Evolutionary conservation across 2,113 vertebrate genomes (phyloP).

Genomic region (Platichthys stellatus): DNA sequence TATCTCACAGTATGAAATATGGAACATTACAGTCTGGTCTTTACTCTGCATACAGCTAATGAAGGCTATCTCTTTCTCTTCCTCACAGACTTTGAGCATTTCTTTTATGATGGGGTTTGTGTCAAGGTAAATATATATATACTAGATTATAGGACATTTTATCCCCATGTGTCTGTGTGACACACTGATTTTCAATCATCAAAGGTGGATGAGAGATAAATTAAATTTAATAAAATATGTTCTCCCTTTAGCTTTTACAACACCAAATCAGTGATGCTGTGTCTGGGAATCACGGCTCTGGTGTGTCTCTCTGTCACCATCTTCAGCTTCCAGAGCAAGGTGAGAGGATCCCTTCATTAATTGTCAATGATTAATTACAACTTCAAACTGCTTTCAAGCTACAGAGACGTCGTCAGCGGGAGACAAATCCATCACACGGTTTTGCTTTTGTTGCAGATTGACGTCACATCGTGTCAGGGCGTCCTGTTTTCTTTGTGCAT

Average conservation of each 20-base stretch:
- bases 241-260: conserved; percentile 89
- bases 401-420: neutral
- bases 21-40: neutral
- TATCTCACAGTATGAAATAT: conserved; percentile 51
- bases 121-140: conserved; percentile 74
- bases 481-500: conserved; percentile 89
- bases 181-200: too few relatives aligned
- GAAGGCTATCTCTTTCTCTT: neutral
- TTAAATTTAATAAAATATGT: neutral
- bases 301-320: conserved; percentile 91
- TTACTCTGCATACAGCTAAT: neutral
- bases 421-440: too few relatives aligned
- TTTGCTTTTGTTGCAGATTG: conserved; percentile 78
- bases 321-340: conserved; percentile 97
- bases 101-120: conserved; percentile 84
- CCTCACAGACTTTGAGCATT: conserved; percentile 79
- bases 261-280: conserved; percentile 90
- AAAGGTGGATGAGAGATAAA: neutral
- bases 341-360: conserved; percentile 62
- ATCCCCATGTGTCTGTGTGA: too few relatives aligned
- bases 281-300: conserved; percentile 90
- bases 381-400: neutral
- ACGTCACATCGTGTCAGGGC: conserved; percentile 92
- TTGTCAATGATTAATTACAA: neutral
- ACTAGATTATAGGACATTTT: neutral